Evolutionary conservation across 2,797 vertebrate genomes (phyloP), one percentile per base, ranked within the genome.

Genomic region (Martes flavigula): DNA sequence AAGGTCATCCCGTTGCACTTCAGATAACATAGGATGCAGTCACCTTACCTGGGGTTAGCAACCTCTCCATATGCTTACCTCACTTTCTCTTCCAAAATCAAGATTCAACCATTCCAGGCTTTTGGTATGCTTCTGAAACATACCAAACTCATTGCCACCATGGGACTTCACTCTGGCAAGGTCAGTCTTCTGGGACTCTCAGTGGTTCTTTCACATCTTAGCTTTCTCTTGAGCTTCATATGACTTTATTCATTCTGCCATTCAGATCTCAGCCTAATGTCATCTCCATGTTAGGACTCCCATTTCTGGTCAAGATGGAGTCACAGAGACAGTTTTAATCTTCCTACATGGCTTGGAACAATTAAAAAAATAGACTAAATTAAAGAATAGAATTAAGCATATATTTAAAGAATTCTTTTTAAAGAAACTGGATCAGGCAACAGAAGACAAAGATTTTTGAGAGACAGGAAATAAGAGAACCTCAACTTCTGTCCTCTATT

Each of bases 31-130:
- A 32, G 1, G 23, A 72, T 5, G 20, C 3, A 7, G 21, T 14
- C 0, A 4, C 38, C n/a, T 51, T 18, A 7, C 30, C 30, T 3
- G 17, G 1, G 27, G 48, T 3, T 4, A 8, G 21, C 32, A 60
- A 1, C 5, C 7, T 18, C 3, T 25, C 0, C 17, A 7, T 8
- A 60, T 8, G 30, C 13, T 20, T 7, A 8, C 2, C 9, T 40
- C 43, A 38, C 32, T 10, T 43, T 32, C 38, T 62, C 27, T 9
- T 46, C 40, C 17, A 35, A 15, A 0, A 0, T 32, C 23, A 38
- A 21, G n/a, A 40, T 30, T 79, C 58, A 51, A 5, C 7, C 27
- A 14, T 7, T 9, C 18, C 1, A 38, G 58, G 10, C 11, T 25
- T 73, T 40, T 35, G 32, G 5, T 62, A 46, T 73, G 7, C 14